Evolutionary conservation across 2,888 invertebrate species (phyloP), one percentile per base, ranked within the genome.

Genomic region (Papilio gigon): DNA sequence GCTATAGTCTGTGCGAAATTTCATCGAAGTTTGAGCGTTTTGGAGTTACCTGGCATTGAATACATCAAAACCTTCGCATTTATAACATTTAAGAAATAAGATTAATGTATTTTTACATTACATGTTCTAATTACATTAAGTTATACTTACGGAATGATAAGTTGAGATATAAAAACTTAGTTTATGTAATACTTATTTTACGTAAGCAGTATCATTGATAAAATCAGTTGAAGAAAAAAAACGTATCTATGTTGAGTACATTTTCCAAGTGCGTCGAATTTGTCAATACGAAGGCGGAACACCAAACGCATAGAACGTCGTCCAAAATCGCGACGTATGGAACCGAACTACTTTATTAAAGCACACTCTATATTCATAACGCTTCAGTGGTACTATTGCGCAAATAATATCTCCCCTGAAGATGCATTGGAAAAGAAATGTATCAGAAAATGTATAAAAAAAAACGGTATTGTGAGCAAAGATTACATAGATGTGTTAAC

Each of bases 361-460:
- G 85, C 82, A 78, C 84, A 87, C 89, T 91, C 88, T 92, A 87
- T 91, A 92, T 92, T 92, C 91, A 91, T 90, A 90, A 91, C 91
- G 90, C 87, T 83, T 85, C 87, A 86, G 77, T 80, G 80, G 86
- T 86, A 90, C 87, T 88, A 90, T 90, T 90, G 83, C 76, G 77
- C 89, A 89, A 88, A 90, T 90, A 90, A 90, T 90, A 90, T 89
- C 88, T 84, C 90, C 89, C 89, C 83, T 80, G 84, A 87, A 90
- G 89, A 91, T 91, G 91, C 91, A 92, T 89, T 88, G 87, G 85
- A 78, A 87, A 88, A 88, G 92, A 91, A 91, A 91, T 91, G 92
- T 91, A 90, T 92, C 92, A 90, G 91, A 90, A 89, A 90, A 89
- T 87, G 79, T 89, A 89, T 89, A 89, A 90, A 90, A 90, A 90